Evolutionary conservation across 1,140 invertebrate genomes (phyloP), one percentile per base, ranked within the genome.

Genomic region (Wasmannia auropunctata): DNA sequence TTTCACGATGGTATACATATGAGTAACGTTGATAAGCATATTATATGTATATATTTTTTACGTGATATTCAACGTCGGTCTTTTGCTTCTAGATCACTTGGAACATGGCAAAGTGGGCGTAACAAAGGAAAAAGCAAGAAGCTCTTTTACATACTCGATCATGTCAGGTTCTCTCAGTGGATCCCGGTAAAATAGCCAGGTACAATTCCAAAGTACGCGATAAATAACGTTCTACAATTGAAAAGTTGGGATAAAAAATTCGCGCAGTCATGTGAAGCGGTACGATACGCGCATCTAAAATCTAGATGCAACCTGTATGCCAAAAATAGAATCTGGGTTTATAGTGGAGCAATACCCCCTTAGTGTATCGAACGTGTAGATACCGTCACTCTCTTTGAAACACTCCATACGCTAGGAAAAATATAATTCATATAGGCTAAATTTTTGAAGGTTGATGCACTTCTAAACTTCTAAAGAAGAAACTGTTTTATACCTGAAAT

Each of bases 291-390:
- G 14, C n/a, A 40, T 37, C 37, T 86, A 87, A 63, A 87, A 86
- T 70, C n/a, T 62, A 40, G 22, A 67, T n/a, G n/a, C n/a, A n/a
- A n/a, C n/a, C 46, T 49, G 69, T 34, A 60, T 25, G 58, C 63
- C 90, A 86, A 80, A 91, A 91, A 91, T 91, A 91, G 87, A 91
- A 90, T 90, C 83, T 91, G 43, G 88, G 88, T 91, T 86, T 88
- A 91, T 72, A 87, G 85, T 87, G 60, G 87, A 87, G 90, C 88
- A 91, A 91, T 89, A 91, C 46, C 87, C 85, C 85, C 83, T 88
- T 87, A 90, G n/a, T n/a, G 63, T 85, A 88, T 91, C 58, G 84
- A 89, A 76, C n/a, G n/a, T 77, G 58, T 11, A 28, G 62, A 22
- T 5, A 51, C 83, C 81, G 75, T 88, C 79, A 85, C n/a, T n/a